phyloP scores from a whole-genome alignment of 2,113 vertebrate genomes.

The Phycodurus eques region DNA sequence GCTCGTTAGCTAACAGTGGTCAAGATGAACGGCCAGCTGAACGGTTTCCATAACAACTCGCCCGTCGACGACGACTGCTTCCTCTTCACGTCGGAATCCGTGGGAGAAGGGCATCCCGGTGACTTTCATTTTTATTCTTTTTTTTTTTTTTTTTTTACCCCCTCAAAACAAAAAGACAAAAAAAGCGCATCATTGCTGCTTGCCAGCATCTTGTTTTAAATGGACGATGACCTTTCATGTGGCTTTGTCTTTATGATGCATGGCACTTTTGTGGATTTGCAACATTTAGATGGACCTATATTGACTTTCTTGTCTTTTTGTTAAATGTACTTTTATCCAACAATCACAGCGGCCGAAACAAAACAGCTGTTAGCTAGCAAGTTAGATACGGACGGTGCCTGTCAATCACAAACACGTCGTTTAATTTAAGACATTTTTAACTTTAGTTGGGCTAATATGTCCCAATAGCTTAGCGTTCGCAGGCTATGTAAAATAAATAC shows the following conservation, averaged over 20 bases:
- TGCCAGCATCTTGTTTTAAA: slow-evolving; percentile 10
- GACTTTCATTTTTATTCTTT: slow-evolving; percentile 33
- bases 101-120: slow-evolving; percentile 83
- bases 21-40: slow-evolving; percentile 82
- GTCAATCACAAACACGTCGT: slow-evolving; percentile 21
- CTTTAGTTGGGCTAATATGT: neutral
- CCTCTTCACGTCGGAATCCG: slow-evolving; percentile 90
- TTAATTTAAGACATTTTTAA: neutral
- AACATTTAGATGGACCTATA: neutral
- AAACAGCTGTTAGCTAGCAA: slow-evolving; percentile 13
- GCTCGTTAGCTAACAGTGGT: slow-evolving; percentile 26
- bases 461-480: accelerated
- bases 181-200: slow-evolving; percentile 8
- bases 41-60: slow-evolving; percentile 80
- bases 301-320: neutral
- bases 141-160: neutral
- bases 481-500: neutral
- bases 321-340: neutral
- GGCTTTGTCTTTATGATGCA: neutral
- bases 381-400: slow-evolving; percentile 3
- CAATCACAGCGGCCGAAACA: neutral
- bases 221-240: neutral
- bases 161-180: no score
- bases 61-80: slow-evolving; percentile 83
- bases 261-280: neutral